Percentiles rank a stretch among this genome's conserved stretches.
phyloP scores from a whole-genome alignment of 2,113 vertebrate species.

The Lepus americanus region DNA sequence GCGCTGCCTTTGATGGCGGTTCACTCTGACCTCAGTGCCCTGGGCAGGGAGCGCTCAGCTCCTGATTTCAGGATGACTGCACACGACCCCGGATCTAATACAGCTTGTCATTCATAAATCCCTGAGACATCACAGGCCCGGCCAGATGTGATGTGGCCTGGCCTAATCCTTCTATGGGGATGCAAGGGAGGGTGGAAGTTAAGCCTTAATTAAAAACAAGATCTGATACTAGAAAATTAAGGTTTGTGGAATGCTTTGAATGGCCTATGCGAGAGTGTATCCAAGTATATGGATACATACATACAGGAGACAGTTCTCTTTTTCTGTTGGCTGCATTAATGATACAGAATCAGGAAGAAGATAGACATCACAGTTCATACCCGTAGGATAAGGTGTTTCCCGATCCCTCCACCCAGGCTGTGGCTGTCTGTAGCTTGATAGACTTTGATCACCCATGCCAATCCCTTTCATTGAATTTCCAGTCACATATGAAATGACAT shows the following conservation, averaged over 20 bases:
- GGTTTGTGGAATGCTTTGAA: constrained; percentile 32
- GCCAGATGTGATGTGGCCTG: constrained; percentile 61
- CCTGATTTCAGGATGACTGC: constrained; percentile 69
- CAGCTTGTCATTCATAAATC: constrained; percentile 73
- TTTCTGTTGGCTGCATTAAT: constrained; percentile 49
- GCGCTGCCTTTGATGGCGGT: neutral
- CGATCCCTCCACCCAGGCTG: neutral
- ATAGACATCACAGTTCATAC: neutral
- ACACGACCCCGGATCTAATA: constrained; percentile 31
- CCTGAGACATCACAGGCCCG: constrained; percentile 7
- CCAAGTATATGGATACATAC: neutral
- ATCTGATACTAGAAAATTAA: constrained; percentile 69
- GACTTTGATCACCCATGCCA: neutral
- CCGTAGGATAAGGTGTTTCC: neutral
- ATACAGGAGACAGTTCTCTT: neutral
- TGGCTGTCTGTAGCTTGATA: neutral
- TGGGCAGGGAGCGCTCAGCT: neutral
- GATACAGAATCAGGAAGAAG: constrained; percentile 37
- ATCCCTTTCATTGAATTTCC: neutral
- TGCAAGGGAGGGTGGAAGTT: constrained; percentile 18
- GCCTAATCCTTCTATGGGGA: constrained; percentile 43
- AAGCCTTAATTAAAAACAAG: constrained; percentile 71
- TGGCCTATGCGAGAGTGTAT: constrained; percentile 7
- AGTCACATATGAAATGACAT: neutral
- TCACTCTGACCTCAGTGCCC: neutral